These are phyloP conservation scores for Junonia oenone DNA, from an alignment of 2,888 invertebrate species.

Conservation along the genomic window DNA sequence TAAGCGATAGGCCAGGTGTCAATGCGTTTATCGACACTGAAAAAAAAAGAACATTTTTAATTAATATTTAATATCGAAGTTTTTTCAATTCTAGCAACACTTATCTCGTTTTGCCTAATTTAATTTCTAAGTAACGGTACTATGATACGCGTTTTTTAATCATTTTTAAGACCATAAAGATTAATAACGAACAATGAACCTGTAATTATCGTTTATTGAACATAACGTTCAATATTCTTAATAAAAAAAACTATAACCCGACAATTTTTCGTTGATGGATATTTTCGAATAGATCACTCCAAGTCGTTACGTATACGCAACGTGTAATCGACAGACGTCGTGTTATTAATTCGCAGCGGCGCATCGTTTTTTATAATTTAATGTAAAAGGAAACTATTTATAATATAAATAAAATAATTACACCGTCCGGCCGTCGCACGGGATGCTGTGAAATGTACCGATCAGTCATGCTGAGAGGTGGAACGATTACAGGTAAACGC, in stretches of 20 bases:
- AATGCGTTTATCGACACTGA: constrained; percentile 1
- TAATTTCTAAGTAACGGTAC: neutral
- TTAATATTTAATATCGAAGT: neutral
- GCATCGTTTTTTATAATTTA: constrained; percentile 26
- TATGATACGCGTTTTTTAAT: neutral
- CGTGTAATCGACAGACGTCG: neutral
- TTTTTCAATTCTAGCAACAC: neutral
- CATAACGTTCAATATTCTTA: neutral
- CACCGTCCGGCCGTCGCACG: constrained; percentile 46
- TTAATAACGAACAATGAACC: neutral
- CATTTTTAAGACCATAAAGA: neutral
- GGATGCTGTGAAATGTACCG: constrained; percentile 48
- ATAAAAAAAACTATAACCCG: neutral
- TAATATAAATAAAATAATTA: constrained; percentile 71
- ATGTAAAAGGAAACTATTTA: constrained; percentile 54
- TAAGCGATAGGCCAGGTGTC: neutral
- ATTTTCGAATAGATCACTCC: neutral
- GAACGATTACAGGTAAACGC: constrained; percentile 30
- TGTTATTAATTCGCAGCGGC: constrained; percentile 16
- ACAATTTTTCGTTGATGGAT: neutral
- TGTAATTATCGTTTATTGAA: neutral
- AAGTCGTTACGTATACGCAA: neutral
- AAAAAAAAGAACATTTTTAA: neutral
- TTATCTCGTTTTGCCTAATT: neutral
- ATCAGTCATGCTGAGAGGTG: constrained; percentile 46